A percentile compares a stretch with the other conserved stretches of the same genome.
phyloP scores from a whole-genome alignment of 2,113 vertebrate species.

The Cardinalis cardinalis region DNA sequence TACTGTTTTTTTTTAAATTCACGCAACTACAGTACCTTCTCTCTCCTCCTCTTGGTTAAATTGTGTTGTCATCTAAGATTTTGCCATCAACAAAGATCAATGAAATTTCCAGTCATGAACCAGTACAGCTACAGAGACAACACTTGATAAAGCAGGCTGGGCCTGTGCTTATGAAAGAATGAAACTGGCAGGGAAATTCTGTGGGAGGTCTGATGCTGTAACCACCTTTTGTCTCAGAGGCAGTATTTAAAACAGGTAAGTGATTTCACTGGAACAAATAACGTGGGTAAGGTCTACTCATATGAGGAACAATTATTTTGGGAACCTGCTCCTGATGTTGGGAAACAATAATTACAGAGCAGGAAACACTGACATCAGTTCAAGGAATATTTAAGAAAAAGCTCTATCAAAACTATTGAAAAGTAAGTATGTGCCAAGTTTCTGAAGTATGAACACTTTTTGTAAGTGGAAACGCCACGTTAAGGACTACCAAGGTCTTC shows the following conservation, averaged over 20 bases:
- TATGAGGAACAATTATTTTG: background rate
- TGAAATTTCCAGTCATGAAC: background rate
- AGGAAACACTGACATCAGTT: background rate
- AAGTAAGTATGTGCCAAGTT: background rate
- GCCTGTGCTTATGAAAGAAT: background rate
- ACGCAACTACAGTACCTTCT: background rate
- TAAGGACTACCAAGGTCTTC: background rate
- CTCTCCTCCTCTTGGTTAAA: background rate
- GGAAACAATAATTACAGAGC: constrained; percentile 16
- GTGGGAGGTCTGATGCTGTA: background rate
- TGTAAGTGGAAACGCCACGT: background rate
- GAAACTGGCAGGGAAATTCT: background rate
- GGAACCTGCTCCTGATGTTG: background rate
- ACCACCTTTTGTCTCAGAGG: background rate
- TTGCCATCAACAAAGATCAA: background rate
- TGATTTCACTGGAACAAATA: constrained; percentile 1
- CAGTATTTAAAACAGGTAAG: background rate
- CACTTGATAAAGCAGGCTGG: background rate
- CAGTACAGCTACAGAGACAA: background rate
- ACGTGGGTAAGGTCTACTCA: background rate
- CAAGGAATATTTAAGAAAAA: background rate
- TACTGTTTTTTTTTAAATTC: background rate
- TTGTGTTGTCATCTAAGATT: background rate
- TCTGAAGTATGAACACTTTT: background rate
- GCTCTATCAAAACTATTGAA: background rate